phyloP scores from a whole-genome alignment of 2,113 vertebrate species.

The Pleuronectes platessa region DNA sequence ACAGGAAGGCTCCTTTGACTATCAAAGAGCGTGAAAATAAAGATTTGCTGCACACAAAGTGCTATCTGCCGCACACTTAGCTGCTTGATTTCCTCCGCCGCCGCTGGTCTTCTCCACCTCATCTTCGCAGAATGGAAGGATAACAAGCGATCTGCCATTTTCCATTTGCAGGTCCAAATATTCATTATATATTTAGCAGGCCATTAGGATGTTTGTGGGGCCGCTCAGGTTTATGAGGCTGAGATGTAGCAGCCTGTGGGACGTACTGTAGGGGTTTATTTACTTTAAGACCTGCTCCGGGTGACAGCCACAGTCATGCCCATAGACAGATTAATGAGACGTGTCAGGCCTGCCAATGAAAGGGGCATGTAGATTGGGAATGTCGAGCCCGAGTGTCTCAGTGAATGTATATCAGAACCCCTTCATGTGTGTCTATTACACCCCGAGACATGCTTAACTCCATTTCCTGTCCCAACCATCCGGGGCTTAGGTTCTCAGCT shows the following conservation, averaged over 20 bases:
- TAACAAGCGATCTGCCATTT: not conserved
- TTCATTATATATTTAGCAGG: conserved; percentile 47
- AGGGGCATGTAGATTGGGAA: too few relatives aligned
- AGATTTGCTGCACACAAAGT: conserved; percentile 35
- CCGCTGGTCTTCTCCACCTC: conserved; percentile 25
- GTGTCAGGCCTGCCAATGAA: too few relatives aligned
- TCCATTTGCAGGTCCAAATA: conserved; percentile 7
- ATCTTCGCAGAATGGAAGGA: conserved; percentile 9
- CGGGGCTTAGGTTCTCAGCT: conserved; percentile 65
- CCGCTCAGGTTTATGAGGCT: conserved; percentile 27
- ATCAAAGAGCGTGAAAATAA: conserved; percentile 42
- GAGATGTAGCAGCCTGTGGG: conserved; percentile 22
- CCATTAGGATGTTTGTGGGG: conserved; percentile 39
- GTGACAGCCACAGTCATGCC: conserved; percentile 30
- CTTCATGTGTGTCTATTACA: conserved; percentile 35
- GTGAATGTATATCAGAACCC: conserved; percentile 8
- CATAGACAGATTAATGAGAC: not conserved
- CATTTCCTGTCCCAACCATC: conserved; percentile 39
- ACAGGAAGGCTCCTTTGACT: conserved; percentile 30
- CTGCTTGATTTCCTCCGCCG: not conserved
- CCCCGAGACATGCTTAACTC: conserved; percentile 42
- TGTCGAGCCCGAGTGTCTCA: not conserved
- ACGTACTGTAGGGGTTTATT: conserved; percentile 27
- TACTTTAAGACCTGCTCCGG: conserved; percentile 30
- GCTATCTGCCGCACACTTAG: not conserved